A percentile compares a stretch with the other conserved stretches of the same genome.
These are phyloP conservation scores for Tapirus indicus DNA, from an alignment of 2,797 vertebrate genomes.

Conservation along the genomic window DNA sequence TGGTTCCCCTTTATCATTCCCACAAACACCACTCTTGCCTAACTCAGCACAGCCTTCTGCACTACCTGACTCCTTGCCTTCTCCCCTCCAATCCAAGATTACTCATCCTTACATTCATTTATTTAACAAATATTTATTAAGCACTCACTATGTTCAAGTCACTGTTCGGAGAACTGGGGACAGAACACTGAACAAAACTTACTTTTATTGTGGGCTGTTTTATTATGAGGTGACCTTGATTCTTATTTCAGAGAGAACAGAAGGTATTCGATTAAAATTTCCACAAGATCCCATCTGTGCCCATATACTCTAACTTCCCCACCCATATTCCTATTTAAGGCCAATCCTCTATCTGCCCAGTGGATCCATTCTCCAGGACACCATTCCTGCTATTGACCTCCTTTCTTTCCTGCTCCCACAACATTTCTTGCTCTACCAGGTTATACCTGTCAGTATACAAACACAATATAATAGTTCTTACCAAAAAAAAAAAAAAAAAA, in stretches of 20 bases:
- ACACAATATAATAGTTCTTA: background rate
- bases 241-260: slow-evolving; percentile 8
- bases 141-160: background rate
- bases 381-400: background rate
- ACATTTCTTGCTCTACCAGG: background rate
- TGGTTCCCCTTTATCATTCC: background rate
- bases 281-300: background rate
- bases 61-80: background rate
- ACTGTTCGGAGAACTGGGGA: background rate
- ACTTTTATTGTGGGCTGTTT: background rate
- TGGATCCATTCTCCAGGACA: background rate
- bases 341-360: background rate
- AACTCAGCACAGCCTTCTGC: background rate
- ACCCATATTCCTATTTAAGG: background rate
- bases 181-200: background rate
- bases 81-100: background rate
- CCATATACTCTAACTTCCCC: background rate
- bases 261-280: background rate
- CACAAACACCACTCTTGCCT: background rate
- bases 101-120: background rate
- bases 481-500: background rate
- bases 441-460: background rate
- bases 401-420: background rate
- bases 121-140: slow-evolving; percentile 36
- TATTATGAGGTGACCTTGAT: background rate